phyloP scores from a whole-genome alignment of 2,797 vertebrate genomes.

The Balearica regulorum region DNA sequence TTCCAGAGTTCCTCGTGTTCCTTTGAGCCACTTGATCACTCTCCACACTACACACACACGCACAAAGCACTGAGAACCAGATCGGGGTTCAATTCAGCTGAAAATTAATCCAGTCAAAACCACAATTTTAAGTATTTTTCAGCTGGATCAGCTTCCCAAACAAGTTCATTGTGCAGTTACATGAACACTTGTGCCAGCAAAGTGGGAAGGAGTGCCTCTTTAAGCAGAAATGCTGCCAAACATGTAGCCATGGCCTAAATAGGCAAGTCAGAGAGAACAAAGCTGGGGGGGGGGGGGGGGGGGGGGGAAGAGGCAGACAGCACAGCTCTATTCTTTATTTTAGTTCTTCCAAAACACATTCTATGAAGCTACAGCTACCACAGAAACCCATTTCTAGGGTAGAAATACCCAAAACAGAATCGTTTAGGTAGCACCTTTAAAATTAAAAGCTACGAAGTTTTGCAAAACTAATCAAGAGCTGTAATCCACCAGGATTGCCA shows the following conservation, averaged over 20 bases:
- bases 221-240: slow-evolving; percentile 59
- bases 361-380: not conserved
- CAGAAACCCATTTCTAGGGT: not conserved
- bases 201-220: slow-evolving; percentile 42
- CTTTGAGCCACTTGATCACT: not conserved
- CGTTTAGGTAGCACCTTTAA: not conserved
- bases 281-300: not conserved
- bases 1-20: not conserved
- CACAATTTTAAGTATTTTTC: not conserved
- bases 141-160: slow-evolving; percentile 7
- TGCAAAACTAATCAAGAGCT: not conserved
- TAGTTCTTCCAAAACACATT: not conserved
- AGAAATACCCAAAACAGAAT: not conserved
- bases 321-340: not conserved
- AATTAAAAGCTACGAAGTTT: not conserved
- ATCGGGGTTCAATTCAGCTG: not conserved
- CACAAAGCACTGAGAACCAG: not conserved
- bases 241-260: slow-evolving; percentile 57
- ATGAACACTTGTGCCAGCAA: not conserved
- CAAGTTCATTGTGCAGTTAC: not conserved
- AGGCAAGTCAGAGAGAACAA: slow-evolving; percentile 31
- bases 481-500: not conserved
- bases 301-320: not conserved
- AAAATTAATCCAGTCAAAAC: not conserved
- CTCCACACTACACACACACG: not conserved